Percentiles rank a stretch among this genome's conserved stretches.
Conservation (phyloP, 2,113 vertebrate species). For the Hemibagrus wyckioides region DNA sequence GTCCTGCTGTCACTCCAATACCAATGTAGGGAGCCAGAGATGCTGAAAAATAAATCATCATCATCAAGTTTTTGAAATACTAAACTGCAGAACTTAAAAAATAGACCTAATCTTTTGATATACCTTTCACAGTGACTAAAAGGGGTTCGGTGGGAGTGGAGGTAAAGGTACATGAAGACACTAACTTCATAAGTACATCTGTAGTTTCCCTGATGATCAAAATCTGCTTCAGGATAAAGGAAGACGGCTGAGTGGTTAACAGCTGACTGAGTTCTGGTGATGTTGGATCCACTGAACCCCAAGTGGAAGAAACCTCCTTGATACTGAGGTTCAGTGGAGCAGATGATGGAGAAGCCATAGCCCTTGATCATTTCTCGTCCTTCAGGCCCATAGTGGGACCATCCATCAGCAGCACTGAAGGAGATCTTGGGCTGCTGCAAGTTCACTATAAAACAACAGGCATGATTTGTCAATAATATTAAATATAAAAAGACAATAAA, state of each 20-base stretch:
- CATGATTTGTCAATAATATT: too few relatives aligned
- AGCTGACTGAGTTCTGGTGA: constrained; percentile 11
- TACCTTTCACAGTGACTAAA: constrained; percentile 1
- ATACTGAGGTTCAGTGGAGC: too few relatives aligned
- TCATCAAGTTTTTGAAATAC: not conserved
- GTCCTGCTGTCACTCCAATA: constrained; percentile 11
- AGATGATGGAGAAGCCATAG: too few relatives aligned
- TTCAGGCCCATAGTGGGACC: too few relatives aligned
- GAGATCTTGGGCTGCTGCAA: too few relatives aligned
- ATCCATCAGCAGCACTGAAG: too few relatives aligned
- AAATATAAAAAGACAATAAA: too few relatives aligned
- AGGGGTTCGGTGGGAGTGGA: constrained; percentile 5
- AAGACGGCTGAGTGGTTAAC: constrained; percentile 38
- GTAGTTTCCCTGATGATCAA: constrained; percentile 49
- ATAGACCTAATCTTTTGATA: not conserved
- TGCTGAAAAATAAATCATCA: constrained; percentile 22
- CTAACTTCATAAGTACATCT: constrained; percentile 51
- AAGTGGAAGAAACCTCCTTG: too few relatives aligned
- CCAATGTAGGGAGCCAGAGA: constrained; percentile 18
- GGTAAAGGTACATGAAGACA: constrained; percentile 27
- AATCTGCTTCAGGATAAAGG: constrained; percentile 33
- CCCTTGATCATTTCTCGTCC: too few relatives aligned
- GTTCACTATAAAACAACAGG: too few relatives aligned
- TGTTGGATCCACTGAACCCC: constrained; percentile 1
- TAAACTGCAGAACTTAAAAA: not conserved